These are phyloP conservation scores for Corythucha ciliata DNA, from an alignment of 2,888 invertebrate genomes.

Conservation along the genomic window DNA sequence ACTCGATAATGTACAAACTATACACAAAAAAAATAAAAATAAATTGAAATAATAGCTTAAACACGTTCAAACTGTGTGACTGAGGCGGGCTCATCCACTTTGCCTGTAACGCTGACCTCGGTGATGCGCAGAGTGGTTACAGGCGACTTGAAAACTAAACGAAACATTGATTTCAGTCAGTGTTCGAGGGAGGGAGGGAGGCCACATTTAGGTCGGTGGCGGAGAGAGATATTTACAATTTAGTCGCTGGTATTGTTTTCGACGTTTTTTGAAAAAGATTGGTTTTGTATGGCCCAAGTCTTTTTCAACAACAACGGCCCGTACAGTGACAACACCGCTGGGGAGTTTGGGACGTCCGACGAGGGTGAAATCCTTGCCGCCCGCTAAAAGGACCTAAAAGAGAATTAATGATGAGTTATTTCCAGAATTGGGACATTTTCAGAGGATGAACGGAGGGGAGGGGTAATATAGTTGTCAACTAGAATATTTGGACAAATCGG, in stretches of 20 bases:
- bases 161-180: no score
- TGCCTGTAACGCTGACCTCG: constrained; percentile 51
- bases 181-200: no score
- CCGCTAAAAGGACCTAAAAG: constrained; percentile 57
- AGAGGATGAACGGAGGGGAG: no score
- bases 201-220: no score
- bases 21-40: no score
- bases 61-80: no score
- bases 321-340: constrained; percentile 59
- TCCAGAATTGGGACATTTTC: no score
- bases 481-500: no score
- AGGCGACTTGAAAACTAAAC: constrained; percentile 40
- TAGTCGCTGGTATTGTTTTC: constrained; percentile 34
- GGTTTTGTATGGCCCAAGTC: constrained; percentile 36
- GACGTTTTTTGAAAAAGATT: constrained; percentile 31
- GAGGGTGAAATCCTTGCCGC: constrained; percentile 68
- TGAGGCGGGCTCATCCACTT: constrained; percentile 27
- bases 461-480: no score
- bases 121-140: constrained; percentile 56
- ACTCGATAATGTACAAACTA: no score
- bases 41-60: no score
- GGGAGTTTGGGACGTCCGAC: constrained; percentile 71
- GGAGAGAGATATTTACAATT: constrained; percentile 32
- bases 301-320: constrained; percentile 51
- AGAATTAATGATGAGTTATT: constrained; percentile 5